Evolutionary conservation across 2,888 invertebrate species (phyloP), one percentile per base, ranked within the genome.

Genomic region (Philaethria dido): DNA sequence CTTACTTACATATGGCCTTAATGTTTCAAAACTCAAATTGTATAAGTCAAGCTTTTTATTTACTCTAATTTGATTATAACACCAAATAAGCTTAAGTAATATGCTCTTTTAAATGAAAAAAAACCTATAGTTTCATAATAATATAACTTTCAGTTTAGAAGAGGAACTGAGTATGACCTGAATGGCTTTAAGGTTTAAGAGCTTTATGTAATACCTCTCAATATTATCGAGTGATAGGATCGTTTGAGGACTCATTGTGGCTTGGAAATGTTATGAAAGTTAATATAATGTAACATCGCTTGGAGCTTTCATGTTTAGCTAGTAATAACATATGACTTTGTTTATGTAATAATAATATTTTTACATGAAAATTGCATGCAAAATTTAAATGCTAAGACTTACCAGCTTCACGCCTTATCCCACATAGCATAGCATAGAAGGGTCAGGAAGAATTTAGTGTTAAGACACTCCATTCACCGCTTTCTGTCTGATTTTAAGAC

Each of bases 211-310:
- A 69, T 16, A 61, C 44, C 60, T 66, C 36, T 45, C 42, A 61
- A 64, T 64, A 16, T 66, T 72, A 75, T 75, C 74, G 20, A 44
- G 70, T 70, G 72, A 75, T 72, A 73, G 73, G 65, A 76, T 76
- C 75, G 69, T 73, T 73, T 76, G 72, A 64, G 59, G 65, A 72
- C 45, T 39, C 36, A 71, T 59, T 66, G 33, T 60, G 62, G 42
- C 54, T 55, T 62, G 59, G 50, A 50, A 63, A 60, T 42, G 47
- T 68, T 66, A 62, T 66, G 68, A 66, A 68, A 71, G 54, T 20
- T 59, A 47, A 57, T 20, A 55, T 25, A 52, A 39, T 5, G 20
- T 50, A 18, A 50, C 54, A 36, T 44, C 13, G 16, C 33, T 14
- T 11, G 9, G 16, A 52, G 52, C 52, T 33, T 33, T 33, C 29